phyloP scores from a whole-genome alignment of 2,888 invertebrate genomes.

The Aphidoletes aphidimyza region DNA sequence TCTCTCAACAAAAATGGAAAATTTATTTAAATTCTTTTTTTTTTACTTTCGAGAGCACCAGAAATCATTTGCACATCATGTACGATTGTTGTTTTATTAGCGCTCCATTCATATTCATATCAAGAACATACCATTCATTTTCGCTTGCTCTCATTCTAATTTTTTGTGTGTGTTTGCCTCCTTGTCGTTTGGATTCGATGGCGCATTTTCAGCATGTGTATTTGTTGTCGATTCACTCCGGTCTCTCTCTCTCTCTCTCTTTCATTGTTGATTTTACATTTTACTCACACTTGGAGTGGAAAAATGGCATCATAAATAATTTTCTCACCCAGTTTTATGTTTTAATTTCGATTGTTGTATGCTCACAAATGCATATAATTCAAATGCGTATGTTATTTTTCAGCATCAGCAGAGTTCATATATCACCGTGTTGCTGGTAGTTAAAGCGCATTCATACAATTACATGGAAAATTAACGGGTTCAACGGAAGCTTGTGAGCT shows the following conservation, averaged over 20 bases:
- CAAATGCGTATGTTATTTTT: conserved; percentile 50
- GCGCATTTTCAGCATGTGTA: too few species aligned
- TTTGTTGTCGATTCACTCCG: too few species aligned
- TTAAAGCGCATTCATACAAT: background rate
- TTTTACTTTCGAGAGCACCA: background rate
- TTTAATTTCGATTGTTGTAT: conserved; percentile 46
- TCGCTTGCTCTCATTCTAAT: background rate
- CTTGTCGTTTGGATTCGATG: conserved; percentile 1
- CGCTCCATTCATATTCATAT: conserved; percentile 51
- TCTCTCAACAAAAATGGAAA: conserved; percentile 22
- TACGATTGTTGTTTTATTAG: conserved; percentile 49
- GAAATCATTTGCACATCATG: conserved; percentile 46
- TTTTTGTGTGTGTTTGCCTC: background rate
- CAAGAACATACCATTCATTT: conserved; percentile 46
- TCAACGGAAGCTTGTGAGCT: too few species aligned
- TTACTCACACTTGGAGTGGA: conserved; percentile 48
- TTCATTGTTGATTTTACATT: conserved; percentile 44
- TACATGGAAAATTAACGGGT: conserved; percentile 50
- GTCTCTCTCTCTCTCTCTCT: background rate
- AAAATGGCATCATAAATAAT: conserved; percentile 49
- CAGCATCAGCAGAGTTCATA: conserved; percentile 40
- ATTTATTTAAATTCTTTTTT: conserved; percentile 49
- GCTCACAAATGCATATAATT: conserved; percentile 26
- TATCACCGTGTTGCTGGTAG: background rate
- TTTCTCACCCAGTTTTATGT: conserved; percentile 51